phyloP scores from a whole-genome alignment of 2,888 invertebrate species.

The Apocheima hispidaria region DNA sequence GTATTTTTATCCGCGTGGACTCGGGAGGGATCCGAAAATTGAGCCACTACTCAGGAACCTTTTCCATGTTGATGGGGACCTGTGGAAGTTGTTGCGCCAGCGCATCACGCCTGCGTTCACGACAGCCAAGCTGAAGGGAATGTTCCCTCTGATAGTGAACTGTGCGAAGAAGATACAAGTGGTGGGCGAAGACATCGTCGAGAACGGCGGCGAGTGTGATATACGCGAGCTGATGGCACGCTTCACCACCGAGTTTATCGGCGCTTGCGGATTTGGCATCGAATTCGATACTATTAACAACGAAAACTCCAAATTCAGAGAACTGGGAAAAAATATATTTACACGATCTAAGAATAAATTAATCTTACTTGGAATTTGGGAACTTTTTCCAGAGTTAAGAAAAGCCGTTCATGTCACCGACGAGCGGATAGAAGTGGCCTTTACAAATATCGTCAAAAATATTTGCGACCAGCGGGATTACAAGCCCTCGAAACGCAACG shows the following conservation, averaged over 20 bases:
- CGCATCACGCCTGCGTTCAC: slow-evolving; percentile 73
- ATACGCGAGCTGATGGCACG: slow-evolving; percentile 66
- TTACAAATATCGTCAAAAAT: slow-evolving; percentile 52
- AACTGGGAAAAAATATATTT: slow-evolving; percentile 57
- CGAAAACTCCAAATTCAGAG: slow-evolving; percentile 61
- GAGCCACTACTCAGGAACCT: slow-evolving; percentile 64
- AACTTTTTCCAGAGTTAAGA: slow-evolving; percentile 60
- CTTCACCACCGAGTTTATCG: slow-evolving; percentile 69
- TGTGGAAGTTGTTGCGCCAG: slow-evolving; percentile 69
- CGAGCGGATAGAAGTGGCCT: slow-evolving; percentile 40
- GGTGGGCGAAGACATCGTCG: slow-evolving; percentile 53
- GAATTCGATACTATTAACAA: slow-evolving; percentile 61
- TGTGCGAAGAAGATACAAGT: slow-evolving; percentile 65
- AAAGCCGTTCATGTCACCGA: slow-evolving; percentile 44
- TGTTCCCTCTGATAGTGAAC: slow-evolving; percentile 72
- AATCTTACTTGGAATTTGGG: slow-evolving; percentile 50
- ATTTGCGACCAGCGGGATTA: slow-evolving; percentile 62
- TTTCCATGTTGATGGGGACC: slow-evolving; percentile 68
- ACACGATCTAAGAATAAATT: slow-evolving; percentile 44
- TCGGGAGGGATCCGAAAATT: slow-evolving; percentile 52
- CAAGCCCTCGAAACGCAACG: slow-evolving; percentile 63
- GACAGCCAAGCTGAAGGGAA: slow-evolving; percentile 67
- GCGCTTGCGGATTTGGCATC: slow-evolving; percentile 68
- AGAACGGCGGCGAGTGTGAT: slow-evolving; percentile 57
- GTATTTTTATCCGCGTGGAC: slow-evolving; percentile 63